A percentile compares a stretch with the other conserved stretches of the same genome.
phyloP scores from a whole-genome alignment of 2,797 vertebrate species.

The Darevskia nairensis region DNA sequence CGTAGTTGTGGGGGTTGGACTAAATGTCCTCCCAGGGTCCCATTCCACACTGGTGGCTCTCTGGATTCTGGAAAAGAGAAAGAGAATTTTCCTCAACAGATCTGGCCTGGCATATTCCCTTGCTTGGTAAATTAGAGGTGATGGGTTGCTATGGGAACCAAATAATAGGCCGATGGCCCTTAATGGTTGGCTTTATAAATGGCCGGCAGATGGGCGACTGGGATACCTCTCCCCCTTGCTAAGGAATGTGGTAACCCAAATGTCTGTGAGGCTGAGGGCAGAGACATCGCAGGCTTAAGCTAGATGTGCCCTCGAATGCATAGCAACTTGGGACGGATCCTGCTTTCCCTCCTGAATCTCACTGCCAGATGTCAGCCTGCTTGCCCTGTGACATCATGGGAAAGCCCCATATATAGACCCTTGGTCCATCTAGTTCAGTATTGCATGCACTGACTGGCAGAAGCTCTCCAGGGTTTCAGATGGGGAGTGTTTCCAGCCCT shows the following conservation, averaged over 20 bases:
- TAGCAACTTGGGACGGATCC: too few species aligned
- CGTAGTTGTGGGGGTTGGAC: neutral
- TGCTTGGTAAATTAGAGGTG: neutral
- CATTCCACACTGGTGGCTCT: neutral
- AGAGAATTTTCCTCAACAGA: neutral
- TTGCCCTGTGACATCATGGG: too few species aligned
- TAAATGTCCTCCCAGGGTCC: neutral
- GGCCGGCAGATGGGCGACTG: neutral
- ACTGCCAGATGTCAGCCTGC: too few species aligned
- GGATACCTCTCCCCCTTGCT: neutral
- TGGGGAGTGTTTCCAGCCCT: too few species aligned
- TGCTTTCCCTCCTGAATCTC: too few species aligned
- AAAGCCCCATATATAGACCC: too few species aligned
- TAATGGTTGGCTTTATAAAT: neutral
- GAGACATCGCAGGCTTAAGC: neutral
- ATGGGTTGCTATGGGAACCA: neutral
- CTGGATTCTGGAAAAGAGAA: neutral
- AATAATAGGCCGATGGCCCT: neutral
- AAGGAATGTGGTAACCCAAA: neutral
- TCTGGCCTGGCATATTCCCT: neutral
- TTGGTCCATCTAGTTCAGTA: too few species aligned
- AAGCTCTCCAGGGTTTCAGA: too few species aligned
- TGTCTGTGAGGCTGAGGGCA: neutral
- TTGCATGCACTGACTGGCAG: too few species aligned
- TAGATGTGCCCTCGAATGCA: too few species aligned